Evolutionary conservation across 2,797 vertebrate genomes (phyloP).

Genomic region (Epinephelus coioides): DNA sequence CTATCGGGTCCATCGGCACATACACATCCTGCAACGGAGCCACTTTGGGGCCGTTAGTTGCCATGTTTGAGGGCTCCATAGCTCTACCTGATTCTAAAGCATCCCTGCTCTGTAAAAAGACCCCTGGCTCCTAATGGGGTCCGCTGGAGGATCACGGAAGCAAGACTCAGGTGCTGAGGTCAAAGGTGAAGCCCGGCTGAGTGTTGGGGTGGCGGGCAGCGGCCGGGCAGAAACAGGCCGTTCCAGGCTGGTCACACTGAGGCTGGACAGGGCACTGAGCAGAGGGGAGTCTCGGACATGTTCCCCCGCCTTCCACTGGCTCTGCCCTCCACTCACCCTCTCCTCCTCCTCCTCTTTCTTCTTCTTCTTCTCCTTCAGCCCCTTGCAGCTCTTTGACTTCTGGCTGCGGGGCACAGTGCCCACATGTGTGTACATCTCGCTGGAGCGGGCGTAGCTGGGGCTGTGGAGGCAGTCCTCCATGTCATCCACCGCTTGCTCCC

Average conservation of each 20-base stretch:
- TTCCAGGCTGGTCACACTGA: conserved; percentile 43
- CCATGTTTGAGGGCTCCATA: conserved; percentile 1
- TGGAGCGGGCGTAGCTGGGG: conserved; percentile 84
- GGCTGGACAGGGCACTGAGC: conserved; percentile 69
- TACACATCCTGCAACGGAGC: conserved; percentile 64
- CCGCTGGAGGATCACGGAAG: not conserved
- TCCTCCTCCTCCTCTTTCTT: conserved; percentile 6
- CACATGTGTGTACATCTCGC: conserved; percentile 92
- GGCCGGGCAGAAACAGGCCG: not conserved
- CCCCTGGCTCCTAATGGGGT: not conserved
- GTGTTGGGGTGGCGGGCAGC: conserved; percentile 28
- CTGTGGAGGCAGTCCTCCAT: conserved; percentile 81
- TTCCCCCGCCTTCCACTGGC: conserved; percentile 51
- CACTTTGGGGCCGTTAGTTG: not conserved
- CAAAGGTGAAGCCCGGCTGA: conserved; percentile 52
- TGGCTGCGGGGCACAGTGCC: conserved; percentile 90
- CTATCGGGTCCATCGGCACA: conserved; percentile 69
- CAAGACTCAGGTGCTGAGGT: conserved; percentile 36
- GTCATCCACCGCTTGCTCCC: conserved; percentile 82
- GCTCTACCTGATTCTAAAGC: not conserved
- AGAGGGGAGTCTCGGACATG: conserved; percentile 76
- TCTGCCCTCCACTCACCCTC: conserved; percentile 23
- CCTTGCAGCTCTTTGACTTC: conserved; percentile 51
- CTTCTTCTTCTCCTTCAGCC: conserved; percentile 39
- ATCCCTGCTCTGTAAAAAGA: not conserved